phyloP scores from a whole-genome alignment of 2,888 invertebrate genomes.

The Limnephilus auricula region DNA sequence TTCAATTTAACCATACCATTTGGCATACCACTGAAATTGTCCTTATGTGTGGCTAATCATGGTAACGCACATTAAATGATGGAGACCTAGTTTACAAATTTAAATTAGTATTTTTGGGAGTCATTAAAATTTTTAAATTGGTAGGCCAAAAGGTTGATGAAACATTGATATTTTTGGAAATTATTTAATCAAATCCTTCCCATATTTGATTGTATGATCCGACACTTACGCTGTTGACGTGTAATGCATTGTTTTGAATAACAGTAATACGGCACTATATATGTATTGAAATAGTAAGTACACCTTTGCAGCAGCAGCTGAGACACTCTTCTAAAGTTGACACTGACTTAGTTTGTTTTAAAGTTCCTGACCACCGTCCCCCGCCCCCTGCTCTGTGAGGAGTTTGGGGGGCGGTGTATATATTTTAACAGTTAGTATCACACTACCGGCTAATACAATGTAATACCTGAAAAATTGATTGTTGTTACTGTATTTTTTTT shows the following conservation, averaged over 20 bases:
- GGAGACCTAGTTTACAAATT: background rate
- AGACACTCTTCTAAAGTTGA: slow-evolving; percentile 49
- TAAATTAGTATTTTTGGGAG: background rate
- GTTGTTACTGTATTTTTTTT: slow-evolving; percentile 57
- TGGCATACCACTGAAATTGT: background rate
- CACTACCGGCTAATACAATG: slow-evolving; percentile 55
- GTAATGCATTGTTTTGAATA: slow-evolving; percentile 33
- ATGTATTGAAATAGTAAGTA: background rate
- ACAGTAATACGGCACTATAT: background rate
- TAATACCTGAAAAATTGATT: slow-evolving; percentile 48
- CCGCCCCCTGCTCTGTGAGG: background rate
- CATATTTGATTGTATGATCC: slow-evolving; percentile 42
- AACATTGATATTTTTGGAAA: background rate
- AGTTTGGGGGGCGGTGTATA: background rate
- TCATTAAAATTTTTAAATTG: background rate
- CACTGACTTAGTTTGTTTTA: slow-evolving; percentile 53
- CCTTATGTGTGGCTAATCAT: background rate
- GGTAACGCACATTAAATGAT: background rate
- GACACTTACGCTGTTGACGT: background rate
- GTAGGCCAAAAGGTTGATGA: background rate
- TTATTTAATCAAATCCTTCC: slow-evolving; percentile 29
- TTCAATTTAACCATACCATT: background rate
- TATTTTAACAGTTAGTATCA: slow-evolving; percentile 50
- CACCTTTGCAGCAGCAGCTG: slow-evolving; percentile 33
- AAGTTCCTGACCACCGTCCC: slow-evolving; percentile 55